Evolutionary conservation across 2,797 vertebrate genomes (phyloP), one percentile per base, ranked within the genome.

Genomic region (Leptodactylus fallax): DNA sequence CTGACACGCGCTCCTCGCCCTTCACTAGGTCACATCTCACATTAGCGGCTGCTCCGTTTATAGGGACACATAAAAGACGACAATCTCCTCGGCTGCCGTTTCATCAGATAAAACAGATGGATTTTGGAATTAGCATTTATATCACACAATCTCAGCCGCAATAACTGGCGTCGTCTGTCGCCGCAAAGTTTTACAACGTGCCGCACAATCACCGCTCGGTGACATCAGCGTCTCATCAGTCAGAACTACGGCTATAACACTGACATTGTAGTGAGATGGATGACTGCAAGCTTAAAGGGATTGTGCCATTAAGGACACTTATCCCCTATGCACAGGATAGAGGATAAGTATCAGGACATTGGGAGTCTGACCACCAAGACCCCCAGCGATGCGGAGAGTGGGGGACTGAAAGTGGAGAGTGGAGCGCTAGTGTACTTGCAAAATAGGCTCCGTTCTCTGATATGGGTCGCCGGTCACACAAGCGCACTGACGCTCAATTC

Each of bases 41-140:
- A 13, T 67, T 23, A 1, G 25, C 78, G 0, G 56, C 79, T 3
- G 19, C 27, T 60, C 79, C 3, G 7, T 81, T 80, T 78, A 55
- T 78, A 7, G 23, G 12, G 51, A 23, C 3, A 25, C 21, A 78
- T 78, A 25, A 78, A 78, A 55, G 12, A 53, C 21, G 21, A 76
- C 72, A 14, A 76, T 74, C 45, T 76, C 47, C 14, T 0, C 13
- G n/a, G 13, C 45, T 21, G 21, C 47, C 6, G 17, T 51, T 55
- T 13, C 21, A n/a, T 53, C 53, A 69, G 27, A 69, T 61, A 47
- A 49, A 51, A 65, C 60, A 49, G 58, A 81, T 63, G 58, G 45
- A 14, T n/a, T 65, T 65, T 23, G n/a, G 58, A 65, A 81, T 81
- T 65, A 47, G 79, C 45, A 61, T 53, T 72, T 71, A 82, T 17